A percentile compares a stretch with the other conserved stretches of the same genome.
Conservation (phyloP, 2,797 vertebrate genomes). For the Siniperca undulata region DNA sequence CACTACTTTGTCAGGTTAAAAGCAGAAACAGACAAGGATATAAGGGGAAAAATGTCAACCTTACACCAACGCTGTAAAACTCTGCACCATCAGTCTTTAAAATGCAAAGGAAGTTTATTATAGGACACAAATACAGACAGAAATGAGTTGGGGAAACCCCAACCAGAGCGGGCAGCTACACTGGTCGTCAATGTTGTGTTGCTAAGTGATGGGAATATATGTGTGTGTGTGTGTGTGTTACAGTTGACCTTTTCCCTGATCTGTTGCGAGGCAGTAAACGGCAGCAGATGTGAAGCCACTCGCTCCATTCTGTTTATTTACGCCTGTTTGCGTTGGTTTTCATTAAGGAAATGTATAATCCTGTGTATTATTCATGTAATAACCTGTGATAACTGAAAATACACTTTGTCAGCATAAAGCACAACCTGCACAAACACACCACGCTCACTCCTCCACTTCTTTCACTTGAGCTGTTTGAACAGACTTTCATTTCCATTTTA, state of each 20-base stretch:
- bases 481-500: neutral
- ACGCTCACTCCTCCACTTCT: neutral
- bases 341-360: conserved; percentile 35
- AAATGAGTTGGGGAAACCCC: neutral
- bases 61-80: neutral
- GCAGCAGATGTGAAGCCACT: conserved; percentile 36
- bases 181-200: conserved; percentile 18
- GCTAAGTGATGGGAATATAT: conserved; percentile 28
- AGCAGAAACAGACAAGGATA: neutral
- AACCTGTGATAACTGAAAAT: neutral
- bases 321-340: conserved; percentile 32
- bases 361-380: conserved; percentile 7
- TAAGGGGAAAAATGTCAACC: neutral
- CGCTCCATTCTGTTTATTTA: conserved; percentile 24
- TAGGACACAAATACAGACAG: neutral
- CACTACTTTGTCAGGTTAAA: neutral
- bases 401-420: neutral
- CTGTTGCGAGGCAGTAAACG: conserved; percentile 40
- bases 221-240: conserved; percentile 22
- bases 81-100: neutral
- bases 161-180: neutral
- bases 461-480: neutral
- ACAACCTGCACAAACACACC: neutral
- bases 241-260: conserved; percentile 53
- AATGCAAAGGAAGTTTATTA: neutral